Percentiles rank a stretch among this genome's conserved stretches.
Evolutionary conservation across 2,797 vertebrate species (phyloP).

Genomic region (Spea hammondii): DNA sequence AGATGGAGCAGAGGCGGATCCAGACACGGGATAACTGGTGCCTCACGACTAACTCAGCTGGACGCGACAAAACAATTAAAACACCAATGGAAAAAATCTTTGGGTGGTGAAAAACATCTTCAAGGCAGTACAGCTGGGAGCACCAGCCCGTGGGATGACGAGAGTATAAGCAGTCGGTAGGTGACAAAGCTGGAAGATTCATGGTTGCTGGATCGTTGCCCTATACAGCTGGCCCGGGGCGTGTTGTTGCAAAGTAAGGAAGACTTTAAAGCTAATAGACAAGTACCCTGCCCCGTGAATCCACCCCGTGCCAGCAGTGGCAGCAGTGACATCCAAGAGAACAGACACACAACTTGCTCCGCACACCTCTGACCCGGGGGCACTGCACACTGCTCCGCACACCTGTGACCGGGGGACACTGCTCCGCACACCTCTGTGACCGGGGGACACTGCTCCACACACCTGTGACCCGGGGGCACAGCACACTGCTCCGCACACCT

Average conservation of each 20-base stretch:
- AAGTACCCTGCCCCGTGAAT: not conserved
- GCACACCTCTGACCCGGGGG: not conserved
- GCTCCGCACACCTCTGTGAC: not conserved
- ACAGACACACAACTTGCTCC: not conserved
- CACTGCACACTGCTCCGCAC: not conserved
- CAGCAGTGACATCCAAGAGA: not conserved
- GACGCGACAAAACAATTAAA: too few relatives aligned
- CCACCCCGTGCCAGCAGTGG: not conserved
- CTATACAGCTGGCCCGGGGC: not conserved
- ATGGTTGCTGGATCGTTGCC: not conserved
- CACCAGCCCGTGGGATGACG: too few relatives aligned
- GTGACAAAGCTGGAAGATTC: not conserved
- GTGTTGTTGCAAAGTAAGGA: constrained; percentile 1
- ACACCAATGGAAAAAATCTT: too few relatives aligned
- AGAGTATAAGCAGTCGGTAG: too few relatives aligned
- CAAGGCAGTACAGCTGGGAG: too few relatives aligned
- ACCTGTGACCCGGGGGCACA: not conserved
- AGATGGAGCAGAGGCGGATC: too few relatives aligned
- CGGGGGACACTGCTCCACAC: not conserved
- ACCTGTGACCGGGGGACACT: too few relatives aligned
- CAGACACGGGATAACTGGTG: too few relatives aligned
- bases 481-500: not conserved
- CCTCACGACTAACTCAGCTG: too few relatives aligned
- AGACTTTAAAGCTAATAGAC: not conserved
- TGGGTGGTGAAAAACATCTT: too few relatives aligned